phyloP scores from a whole-genome alignment of 2,113 vertebrate species.

The Perognathus longimembris region DNA sequence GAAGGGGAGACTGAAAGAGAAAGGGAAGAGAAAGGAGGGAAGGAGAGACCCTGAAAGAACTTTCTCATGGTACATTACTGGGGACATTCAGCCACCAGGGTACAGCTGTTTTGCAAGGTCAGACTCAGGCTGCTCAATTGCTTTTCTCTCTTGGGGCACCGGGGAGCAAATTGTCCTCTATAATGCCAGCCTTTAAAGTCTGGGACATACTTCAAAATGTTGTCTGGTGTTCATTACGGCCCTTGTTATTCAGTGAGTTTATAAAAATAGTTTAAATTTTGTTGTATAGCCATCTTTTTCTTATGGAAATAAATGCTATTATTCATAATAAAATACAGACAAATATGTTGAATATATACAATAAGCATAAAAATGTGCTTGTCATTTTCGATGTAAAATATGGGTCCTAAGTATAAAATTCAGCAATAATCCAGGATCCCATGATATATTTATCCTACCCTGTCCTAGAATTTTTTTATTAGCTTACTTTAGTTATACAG shows the following conservation, averaged over 20 bases:
- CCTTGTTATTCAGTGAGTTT: conserved; percentile 25
- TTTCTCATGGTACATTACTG: neutral
- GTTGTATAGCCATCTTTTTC: neutral
- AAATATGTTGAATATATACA: too few species aligned
- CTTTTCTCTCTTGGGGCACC: neutral
- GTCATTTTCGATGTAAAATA: conserved; percentile 32
- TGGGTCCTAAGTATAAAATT: conserved; percentile 5
- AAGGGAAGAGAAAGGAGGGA: neutral
- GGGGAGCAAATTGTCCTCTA: conserved; percentile 43
- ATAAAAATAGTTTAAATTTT: conserved; percentile 39
- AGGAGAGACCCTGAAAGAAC: neutral
- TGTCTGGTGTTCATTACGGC: neutral
- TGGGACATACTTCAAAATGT: conserved; percentile 9
- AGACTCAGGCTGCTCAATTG: conserved; percentile 9
- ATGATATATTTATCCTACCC: conserved; percentile 25
- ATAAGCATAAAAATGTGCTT: neutral
- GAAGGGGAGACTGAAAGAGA: too few species aligned
- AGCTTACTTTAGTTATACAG: too few species aligned
- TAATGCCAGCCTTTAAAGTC: conserved; percentile 31
- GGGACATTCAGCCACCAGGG: neutral
- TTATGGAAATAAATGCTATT: neutral
- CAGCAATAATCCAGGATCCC: neutral
- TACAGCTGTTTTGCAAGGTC: conserved; percentile 36
- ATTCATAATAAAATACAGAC: too few species aligned
- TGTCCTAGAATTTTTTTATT: conserved; percentile 1